Evolutionary conservation across 1,140 invertebrate genomes (phyloP).

Genomic region (Atta cephalotes): DNA sequence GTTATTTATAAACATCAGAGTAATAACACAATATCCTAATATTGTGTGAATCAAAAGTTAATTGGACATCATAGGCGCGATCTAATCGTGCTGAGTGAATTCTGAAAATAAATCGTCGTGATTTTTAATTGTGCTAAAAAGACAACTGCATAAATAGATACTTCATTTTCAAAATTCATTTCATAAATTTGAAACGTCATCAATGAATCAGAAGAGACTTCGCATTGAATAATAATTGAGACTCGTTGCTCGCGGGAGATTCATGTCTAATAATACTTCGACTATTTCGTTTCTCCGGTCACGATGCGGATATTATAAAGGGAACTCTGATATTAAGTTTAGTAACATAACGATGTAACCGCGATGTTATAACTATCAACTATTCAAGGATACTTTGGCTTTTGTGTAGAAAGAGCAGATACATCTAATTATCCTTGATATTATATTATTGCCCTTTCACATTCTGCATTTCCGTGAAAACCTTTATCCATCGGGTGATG

Average conservation of each 20-base stretch:
- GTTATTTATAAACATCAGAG: not conserved
- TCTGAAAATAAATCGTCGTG: not conserved
- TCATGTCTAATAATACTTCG: not conserved
- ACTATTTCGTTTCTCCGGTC: not conserved
- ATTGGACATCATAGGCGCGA: not conserved
- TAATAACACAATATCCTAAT: not conserved
- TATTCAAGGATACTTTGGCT: not conserved
- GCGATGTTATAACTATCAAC: not conserved
- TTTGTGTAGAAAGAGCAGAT: not conserved
- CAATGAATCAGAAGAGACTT: not conserved
- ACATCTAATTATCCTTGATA: slow-evolving; percentile 9
- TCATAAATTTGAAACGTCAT: not conserved
- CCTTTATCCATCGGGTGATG: not conserved
- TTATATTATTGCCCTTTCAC: not conserved
- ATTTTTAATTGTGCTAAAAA: no score
- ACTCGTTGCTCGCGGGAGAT: not conserved
- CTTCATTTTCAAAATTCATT: not conserved
- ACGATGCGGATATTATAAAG: not conserved
- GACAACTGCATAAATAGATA: not conserved
- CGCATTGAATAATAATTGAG: not conserved
- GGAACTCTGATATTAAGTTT: not conserved
- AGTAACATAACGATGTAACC: not conserved
- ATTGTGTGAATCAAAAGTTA: slow-evolving; percentile 5
- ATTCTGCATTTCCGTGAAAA: not conserved
- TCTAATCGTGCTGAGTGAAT: not conserved